Evolutionary conservation across 2,797 vertebrate genomes (phyloP).

Genomic region (Gorsachius magnificus): DNA sequence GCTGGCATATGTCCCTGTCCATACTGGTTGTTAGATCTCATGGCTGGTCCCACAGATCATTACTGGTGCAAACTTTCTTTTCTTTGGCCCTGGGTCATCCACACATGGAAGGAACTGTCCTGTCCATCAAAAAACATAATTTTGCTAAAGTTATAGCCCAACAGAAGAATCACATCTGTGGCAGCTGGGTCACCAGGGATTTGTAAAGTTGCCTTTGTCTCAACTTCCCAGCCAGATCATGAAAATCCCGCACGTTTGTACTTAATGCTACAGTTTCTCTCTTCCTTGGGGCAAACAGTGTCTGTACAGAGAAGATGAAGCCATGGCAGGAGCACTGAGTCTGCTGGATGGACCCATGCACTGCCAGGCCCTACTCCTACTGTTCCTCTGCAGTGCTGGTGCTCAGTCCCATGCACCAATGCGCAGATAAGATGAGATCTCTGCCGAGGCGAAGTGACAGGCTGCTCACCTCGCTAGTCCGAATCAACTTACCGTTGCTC

Average conservation of each 20-base stretch:
- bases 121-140: background rate
- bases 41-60: background rate
- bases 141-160: background rate
- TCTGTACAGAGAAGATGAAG: background rate
- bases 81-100: background rate
- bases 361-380: background rate
- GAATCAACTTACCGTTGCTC: background rate
- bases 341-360: background rate
- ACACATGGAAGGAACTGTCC: background rate
- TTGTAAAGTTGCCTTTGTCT: background rate
- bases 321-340: background rate
- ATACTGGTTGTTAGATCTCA: background rate
- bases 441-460: background rate
- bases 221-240: background rate
- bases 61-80: background rate
- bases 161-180: background rate
- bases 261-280: background rate
- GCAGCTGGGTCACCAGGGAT: background rate
- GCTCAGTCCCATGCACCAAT: background rate
- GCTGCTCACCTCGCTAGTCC: background rate
- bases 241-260: background rate
- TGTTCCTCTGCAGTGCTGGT: background rate
- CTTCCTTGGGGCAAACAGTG: background rate
- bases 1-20: fast-evolving
- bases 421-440: background rate